These are phyloP conservation scores for Neomonachus schauinslandi DNA, from an alignment of 2,113 vertebrate species.

Conservation along the genomic window DNA sequence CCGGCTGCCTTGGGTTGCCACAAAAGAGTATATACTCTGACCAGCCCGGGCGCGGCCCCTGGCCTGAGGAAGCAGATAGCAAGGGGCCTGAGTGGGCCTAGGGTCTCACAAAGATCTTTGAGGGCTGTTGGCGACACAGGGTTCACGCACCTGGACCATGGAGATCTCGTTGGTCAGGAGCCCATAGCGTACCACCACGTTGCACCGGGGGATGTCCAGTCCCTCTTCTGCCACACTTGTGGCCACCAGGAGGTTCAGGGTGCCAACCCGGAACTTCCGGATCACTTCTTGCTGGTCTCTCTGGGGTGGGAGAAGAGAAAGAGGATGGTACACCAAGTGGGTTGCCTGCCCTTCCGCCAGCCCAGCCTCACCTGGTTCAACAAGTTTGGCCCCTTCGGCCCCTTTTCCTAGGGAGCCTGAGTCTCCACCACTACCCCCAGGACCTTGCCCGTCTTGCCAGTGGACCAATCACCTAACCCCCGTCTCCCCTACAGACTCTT, in stretches of 20 bases:
- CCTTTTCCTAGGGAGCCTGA: not conserved
- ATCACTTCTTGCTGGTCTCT: constrained; percentile 89
- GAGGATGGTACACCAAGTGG: not conserved
- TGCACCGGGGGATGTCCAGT: constrained; percentile 94
- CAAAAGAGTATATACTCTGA: constrained; percentile 92
- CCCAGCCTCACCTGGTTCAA: not conserved
- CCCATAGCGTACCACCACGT: constrained; percentile 94
- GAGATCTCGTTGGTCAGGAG: constrained; percentile 97
- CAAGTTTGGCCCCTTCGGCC: not conserved
- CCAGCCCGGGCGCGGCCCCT: constrained; percentile 91
- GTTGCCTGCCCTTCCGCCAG: not conserved
- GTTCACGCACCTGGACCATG: constrained; percentile 89
- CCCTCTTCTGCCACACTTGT: constrained; percentile 97
- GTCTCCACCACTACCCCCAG: not conserved
- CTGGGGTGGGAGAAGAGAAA: constrained; percentile 60
- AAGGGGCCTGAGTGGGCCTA: not conserved
- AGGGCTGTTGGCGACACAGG: fast-evolving
- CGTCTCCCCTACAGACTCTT: not conserved
- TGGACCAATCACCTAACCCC: not conserved
- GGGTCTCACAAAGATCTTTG: not conserved
- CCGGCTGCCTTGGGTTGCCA: constrained; percentile 87
- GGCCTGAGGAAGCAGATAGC: constrained; percentile 85
- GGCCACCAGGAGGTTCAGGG: constrained; percentile 93
- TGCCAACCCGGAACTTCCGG: constrained; percentile 86
- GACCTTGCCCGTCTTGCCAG: not conserved